Evolutionary conservation across 2,797 vertebrate species (phyloP).

Genomic region (Micropoecilia bifurca): DNA sequence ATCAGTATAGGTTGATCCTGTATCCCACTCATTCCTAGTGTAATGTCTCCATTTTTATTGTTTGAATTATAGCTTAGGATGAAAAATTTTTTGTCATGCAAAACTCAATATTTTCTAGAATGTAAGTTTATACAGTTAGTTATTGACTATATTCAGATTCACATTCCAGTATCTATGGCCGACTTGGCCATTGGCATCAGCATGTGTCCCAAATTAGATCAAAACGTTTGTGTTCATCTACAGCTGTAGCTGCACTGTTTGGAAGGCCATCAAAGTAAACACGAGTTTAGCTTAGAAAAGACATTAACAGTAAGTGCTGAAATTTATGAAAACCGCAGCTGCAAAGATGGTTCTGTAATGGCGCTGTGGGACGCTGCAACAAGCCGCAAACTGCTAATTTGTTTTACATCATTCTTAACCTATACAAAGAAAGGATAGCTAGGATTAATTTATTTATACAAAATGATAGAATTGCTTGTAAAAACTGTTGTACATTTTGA

Average conservation of each 20-base stretch:
- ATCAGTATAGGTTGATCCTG: not conserved
- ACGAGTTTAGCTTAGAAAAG: not conserved
- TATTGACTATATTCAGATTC: not conserved
- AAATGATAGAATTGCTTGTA: not conserved
- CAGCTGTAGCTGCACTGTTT: not conserved
- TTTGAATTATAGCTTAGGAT: not conserved
- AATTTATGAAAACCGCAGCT: slow-evolving; percentile 7
- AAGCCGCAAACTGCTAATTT: not conserved
- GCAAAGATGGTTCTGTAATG: slow-evolving; percentile 2
- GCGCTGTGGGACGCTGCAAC: not conserved
- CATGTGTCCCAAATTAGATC: not conserved
- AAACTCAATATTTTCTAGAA: not conserved
- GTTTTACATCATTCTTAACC: slow-evolving; percentile 4
- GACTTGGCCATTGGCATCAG: not conserved
- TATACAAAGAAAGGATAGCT: not conserved
- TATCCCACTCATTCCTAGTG: not conserved
- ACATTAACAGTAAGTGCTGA: slow-evolving; percentile 17
- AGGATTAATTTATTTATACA: not conserved
- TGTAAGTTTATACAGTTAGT: not conserved
- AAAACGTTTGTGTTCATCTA: not conserved
- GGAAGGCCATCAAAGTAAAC: not conserved
- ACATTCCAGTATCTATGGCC: not conserved
- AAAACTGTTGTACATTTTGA: not conserved
- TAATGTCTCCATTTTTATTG: not conserved
- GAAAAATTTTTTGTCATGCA: not conserved